A percentile compares a stretch with the other conserved stretches of the same genome.
Conservation (phyloP, 2,797 vertebrate species). For the Lagocephalus sceleratus region DNA sequence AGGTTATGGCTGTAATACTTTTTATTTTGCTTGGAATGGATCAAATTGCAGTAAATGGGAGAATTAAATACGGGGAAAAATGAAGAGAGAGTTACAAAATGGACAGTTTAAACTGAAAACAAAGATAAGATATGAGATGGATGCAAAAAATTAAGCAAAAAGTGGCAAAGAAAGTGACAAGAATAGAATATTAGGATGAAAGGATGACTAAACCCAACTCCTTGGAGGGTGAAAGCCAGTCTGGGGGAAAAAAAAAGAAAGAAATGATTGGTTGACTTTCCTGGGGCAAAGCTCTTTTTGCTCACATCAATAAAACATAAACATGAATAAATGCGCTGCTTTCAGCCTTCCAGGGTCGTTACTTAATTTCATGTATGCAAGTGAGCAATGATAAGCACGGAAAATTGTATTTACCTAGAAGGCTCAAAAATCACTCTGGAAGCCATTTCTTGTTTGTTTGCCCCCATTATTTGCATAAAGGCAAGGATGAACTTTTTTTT, state of each 20-base stretch:
- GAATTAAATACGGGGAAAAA: slow-evolving; percentile 22
- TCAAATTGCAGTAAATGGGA: slow-evolving; percentile 16
- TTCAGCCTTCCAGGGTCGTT: slow-evolving; percentile 75
- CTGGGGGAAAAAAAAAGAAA: slow-evolving; percentile 38
- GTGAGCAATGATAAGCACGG: slow-evolving; percentile 74
- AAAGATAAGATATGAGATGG: slow-evolving; percentile 1
- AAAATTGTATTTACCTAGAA: slow-evolving; percentile 74
- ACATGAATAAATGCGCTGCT: slow-evolving; percentile 79
- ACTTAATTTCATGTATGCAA: slow-evolving; percentile 77
- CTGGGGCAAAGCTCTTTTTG: slow-evolving; percentile 73
- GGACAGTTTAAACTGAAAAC: slow-evolving; percentile 8
- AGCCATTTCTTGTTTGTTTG: slow-evolving; percentile 71
- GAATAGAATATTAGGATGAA: slow-evolving; percentile 63
- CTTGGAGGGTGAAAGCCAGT: slow-evolving; percentile 71
- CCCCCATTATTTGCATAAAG: slow-evolving; percentile 64
- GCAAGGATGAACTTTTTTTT: slow-evolving; percentile 37
- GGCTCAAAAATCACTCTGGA: slow-evolving; percentile 67
- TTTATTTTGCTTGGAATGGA: slow-evolving; percentile 45
- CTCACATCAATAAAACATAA: slow-evolving; percentile 81
- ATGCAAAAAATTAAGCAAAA: slow-evolving; percentile 3
- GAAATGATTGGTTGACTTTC: slow-evolving; percentile 79
- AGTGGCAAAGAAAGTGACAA: slow-evolving; percentile 43
- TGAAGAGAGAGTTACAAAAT: slow-evolving; percentile 3
- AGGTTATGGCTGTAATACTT: slow-evolving; percentile 35
- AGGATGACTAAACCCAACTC: slow-evolving; percentile 71